Evolutionary conservation across 2,113 vertebrate species (phyloP).

Genomic region (Litocranius walleri): DNA sequence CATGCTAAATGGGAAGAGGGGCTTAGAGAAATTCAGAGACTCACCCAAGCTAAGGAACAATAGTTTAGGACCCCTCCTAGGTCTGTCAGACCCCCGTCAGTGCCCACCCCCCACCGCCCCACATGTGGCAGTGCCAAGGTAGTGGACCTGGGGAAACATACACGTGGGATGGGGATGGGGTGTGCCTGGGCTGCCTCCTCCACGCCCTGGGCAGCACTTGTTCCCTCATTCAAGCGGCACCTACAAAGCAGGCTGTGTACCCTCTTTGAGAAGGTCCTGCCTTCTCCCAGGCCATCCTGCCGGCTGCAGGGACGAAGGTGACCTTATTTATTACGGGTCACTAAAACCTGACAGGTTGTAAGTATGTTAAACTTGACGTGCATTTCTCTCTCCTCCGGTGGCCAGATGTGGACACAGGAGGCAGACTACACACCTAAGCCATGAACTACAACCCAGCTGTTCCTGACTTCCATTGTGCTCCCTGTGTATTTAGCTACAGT

Average conservation of each 20-base stretch:
- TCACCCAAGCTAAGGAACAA: neutral
- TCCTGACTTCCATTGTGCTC: neutral
- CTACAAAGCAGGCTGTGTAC: neutral
- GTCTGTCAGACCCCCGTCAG: fast-evolving
- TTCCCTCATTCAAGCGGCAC: neutral
- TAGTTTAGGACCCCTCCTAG: neutral
- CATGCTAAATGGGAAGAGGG: neutral
- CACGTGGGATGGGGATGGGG: neutral
- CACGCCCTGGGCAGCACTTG: too few species aligned
- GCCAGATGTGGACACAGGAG: neutral
- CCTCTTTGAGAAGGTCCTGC: neutral
- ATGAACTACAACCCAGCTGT: neutral
- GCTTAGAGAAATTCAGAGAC: neutral
- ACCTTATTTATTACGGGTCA: neutral
- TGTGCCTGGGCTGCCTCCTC: neutral
- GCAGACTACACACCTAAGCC: neutral
- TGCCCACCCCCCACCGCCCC: too few species aligned
- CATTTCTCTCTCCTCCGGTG: neutral
- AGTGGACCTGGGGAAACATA: neutral
- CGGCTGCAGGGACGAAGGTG: neutral
- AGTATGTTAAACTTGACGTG: neutral
- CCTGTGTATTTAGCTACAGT: neutral
- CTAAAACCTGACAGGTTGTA: neutral
- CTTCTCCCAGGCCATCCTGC: neutral
- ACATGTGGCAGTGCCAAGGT: neutral